Evolutionary conservation across 2,888 invertebrate genomes (phyloP), one percentile per base, ranked within the genome.

Genomic region (Cantharis rufa): DNA sequence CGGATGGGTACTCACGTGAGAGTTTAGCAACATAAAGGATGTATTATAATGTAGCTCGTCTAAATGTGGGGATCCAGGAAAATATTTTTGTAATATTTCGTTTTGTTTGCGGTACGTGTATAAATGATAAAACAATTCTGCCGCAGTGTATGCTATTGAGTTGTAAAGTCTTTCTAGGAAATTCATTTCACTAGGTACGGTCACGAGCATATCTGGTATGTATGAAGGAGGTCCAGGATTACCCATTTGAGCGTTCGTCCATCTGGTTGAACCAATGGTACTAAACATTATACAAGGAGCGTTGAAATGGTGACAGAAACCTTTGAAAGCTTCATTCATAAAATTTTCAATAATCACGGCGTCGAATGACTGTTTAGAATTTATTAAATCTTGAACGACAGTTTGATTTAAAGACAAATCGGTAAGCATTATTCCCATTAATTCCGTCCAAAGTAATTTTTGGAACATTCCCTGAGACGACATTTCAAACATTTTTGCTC

Each of bases 211-310:
- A 68, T 89, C 88, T 0, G 90, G 89, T 61, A 90, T 88, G 83
- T 88, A 89, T 0, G 90, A 88, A 83, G 88, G 88, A 0, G 89
- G 88, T 2, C 85, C 85, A 0, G 89, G 86, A 62, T 88, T 82
- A 0, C 90, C 90, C 85, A 89, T 86, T 80, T 87, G 86, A 75
- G 88, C 87, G 70, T 88, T 88, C 82, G 89, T 87, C 81, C 87
- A 87, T 70, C 86, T 86, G 70, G 86, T 85, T 72, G 86, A 86
- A 15, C 87, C 88, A 11, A 78, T 63, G 1, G 80, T 88, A 81
- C 88, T 88, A 3, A 86, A 79, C 1, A 83, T 62, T n/a, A 87
- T 81, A n/a, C 84, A 70, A 0, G 85, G 85, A 1, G 83, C 83
- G 21, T 85, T 82, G 71, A 82, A 83, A 72, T 84, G 82, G 69